Conservation (phyloP, 2,113 vertebrate species). For the Callaeas wilsoni region DNA sequence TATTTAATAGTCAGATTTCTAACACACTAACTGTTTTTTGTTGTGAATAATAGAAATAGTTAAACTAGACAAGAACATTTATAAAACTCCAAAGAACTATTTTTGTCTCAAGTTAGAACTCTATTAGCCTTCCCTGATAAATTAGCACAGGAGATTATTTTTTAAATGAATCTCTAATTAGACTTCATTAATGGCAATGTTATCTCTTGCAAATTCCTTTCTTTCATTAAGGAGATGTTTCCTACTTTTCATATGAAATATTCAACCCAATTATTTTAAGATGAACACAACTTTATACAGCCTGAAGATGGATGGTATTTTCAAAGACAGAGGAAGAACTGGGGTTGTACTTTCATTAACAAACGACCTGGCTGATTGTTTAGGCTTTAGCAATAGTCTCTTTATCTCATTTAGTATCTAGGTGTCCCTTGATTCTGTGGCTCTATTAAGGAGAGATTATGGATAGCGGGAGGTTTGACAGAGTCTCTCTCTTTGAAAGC, state of each 20-base stretch:
- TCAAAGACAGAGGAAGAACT: not conserved
- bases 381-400: not conserved
- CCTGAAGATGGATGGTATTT: not conserved
- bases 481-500: not conserved
- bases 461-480: not conserved
- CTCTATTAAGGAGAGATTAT: not conserved
- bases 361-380: not conserved
- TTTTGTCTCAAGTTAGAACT: slow-evolving; percentile 20
- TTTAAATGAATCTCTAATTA: slow-evolving; percentile 52
- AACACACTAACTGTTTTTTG: not conserved
- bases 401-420: not conserved
- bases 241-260: not conserved
- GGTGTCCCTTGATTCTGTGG: fast-evolving
- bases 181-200: slow-evolving; percentile 25
- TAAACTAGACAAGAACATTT: slow-evolving; percentile 19
- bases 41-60: not conserved
- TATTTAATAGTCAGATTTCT: not conserved
- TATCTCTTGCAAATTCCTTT: slow-evolving; percentile 33
- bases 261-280: slow-evolving; percentile 10
- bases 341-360: not conserved
- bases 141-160: slow-evolving; percentile 45
- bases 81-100: slow-evolving; percentile 13
- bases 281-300: not conserved
- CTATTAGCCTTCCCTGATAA: slow-evolving; percentile 32
- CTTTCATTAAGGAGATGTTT: slow-evolving; percentile 12